Percentiles rank a stretch among this genome's conserved stretches.
phyloP scores from a whole-genome alignment of 1,140 invertebrate species.

The Penaeus indicus region DNA sequence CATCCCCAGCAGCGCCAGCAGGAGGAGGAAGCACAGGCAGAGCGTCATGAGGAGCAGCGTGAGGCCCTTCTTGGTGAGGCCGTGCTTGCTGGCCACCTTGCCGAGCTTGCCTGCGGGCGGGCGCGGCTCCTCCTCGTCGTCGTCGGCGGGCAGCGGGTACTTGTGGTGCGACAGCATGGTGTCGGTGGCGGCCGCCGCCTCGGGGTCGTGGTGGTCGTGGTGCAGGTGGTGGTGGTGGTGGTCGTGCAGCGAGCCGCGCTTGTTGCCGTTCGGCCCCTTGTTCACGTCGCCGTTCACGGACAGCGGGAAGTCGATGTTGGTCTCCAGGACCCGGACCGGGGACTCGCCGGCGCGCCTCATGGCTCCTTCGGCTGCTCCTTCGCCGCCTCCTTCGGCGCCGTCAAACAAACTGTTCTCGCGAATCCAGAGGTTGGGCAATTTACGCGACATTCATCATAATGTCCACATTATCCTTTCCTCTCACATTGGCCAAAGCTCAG shows the following conservation, averaged over 20 bases:
- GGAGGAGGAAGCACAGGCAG: conserved; percentile 43
- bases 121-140: conserved; percentile 47
- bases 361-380: neutral
- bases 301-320: conserved; percentile 53
- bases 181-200: conserved; percentile 42
- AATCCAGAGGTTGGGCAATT: conserved; percentile 53
- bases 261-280: conserved; percentile 60
- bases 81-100: conserved; percentile 53
- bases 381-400: neutral
- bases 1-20: conserved; percentile 52
- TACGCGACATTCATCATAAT: conserved; percentile 52
- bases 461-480: conserved; percentile 20
- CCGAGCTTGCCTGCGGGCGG: conserved; percentile 8
- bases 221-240: conserved; percentile 45
- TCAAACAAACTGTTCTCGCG: conserved; percentile 38
- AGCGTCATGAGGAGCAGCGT: conserved; percentile 33
- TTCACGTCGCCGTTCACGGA: conserved; percentile 52
- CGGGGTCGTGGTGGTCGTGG: conserved; percentile 38
- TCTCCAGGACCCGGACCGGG: conserved; percentile 54
- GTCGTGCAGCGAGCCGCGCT: conserved; percentile 42
- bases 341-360: conserved; percentile 58
- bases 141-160: conserved; percentile 43
- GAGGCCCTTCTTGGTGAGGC: conserved; percentile 58
- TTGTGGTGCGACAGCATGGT: conserved; percentile 56
- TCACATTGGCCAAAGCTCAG: neutral